Evolutionary conservation across 2,797 vertebrate genomes (phyloP).

Genomic region (Sebastes matsubarae): DNA sequence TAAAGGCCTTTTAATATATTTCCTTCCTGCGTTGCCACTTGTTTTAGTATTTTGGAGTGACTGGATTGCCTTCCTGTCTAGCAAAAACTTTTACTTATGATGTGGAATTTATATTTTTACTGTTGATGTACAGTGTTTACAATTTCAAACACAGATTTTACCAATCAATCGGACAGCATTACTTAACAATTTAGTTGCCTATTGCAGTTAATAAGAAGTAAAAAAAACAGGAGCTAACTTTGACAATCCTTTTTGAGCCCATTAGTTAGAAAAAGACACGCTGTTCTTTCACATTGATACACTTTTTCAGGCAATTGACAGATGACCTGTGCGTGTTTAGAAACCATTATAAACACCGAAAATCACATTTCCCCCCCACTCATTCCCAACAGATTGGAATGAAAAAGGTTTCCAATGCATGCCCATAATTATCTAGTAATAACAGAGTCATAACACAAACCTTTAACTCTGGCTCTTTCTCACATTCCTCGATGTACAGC

Average conservation of each 20-base stretch:
- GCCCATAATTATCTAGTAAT: neutral
- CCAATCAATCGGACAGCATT: neutral
- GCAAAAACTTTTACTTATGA: neutral
- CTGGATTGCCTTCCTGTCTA: too few species aligned
- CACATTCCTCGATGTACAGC: constrained; percentile 98
- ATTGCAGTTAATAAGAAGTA: neutral
- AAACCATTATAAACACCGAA: neutral
- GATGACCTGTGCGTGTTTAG: neutral
- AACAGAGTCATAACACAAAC: constrained; percentile 75
- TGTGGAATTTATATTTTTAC: neutral
- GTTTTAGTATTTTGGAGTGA: too few species aligned
- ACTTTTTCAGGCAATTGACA: neutral
- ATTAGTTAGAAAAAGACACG: neutral
- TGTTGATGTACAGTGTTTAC: neutral
- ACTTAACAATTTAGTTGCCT: neutral
- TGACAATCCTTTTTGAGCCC: neutral
- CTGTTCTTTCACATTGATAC: neutral
- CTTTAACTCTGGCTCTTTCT: constrained; percentile 99
- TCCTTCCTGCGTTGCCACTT: too few species aligned
- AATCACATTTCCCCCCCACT: neutral
- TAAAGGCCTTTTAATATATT: too few species aligned
- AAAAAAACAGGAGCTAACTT: neutral
- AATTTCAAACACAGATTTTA: neutral
- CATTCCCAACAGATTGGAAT: neutral
- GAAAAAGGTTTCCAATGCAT: neutral